Percentiles rank a stretch among this genome's conserved stretches.
Evolutionary conservation across 2,113 vertebrate species (phyloP).

Genomic region (Crotalus viridis): DNA sequence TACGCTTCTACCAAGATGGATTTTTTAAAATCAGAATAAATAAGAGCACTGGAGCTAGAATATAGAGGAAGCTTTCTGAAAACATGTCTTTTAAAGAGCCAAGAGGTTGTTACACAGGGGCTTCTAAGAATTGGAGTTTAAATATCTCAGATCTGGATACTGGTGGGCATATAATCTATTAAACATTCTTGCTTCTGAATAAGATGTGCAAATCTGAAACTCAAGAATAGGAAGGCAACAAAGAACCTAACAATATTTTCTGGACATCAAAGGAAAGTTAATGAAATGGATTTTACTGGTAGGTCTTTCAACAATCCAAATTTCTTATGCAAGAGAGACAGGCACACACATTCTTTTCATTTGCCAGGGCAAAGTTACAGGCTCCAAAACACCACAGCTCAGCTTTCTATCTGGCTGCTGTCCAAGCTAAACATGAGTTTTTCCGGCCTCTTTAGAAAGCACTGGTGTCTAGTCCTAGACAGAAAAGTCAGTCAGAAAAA

Average conservation of each 20-base stretch:
- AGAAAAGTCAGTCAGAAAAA: constrained; percentile 41
- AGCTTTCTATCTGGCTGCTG: constrained; percentile 23
- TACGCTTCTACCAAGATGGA: neutral
- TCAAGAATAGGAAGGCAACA: neutral
- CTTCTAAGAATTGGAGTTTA: constrained; percentile 48
- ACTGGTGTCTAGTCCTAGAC: constrained; percentile 33
- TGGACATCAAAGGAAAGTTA: constrained; percentile 26
- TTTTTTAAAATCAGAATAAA: neutral
- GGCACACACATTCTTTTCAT: constrained; percentile 34
- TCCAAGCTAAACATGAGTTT: constrained; percentile 45
- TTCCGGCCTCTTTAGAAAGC: constrained; percentile 37
- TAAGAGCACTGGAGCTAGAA: neutral
- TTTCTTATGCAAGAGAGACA: constrained; percentile 29
- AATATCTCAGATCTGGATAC: constrained; percentile 50
- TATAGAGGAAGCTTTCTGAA: neutral
- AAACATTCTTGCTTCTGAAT: constrained; percentile 33
- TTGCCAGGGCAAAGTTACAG: constrained; percentile 44
- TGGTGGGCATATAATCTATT: neutral
- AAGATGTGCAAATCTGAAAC: constrained; percentile 25
- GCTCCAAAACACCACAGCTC: constrained; percentile 42
- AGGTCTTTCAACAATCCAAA: constrained; percentile 37
- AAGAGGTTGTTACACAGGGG: constrained; percentile 3
- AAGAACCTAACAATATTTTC: constrained; percentile 18
- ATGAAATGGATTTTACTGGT: constrained; percentile 36
- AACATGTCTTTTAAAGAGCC: constrained; percentile 22